Base-by-base conservation (phyloP, 2,113 vertebrate species). In the Dermatemys mawii region DNA sequence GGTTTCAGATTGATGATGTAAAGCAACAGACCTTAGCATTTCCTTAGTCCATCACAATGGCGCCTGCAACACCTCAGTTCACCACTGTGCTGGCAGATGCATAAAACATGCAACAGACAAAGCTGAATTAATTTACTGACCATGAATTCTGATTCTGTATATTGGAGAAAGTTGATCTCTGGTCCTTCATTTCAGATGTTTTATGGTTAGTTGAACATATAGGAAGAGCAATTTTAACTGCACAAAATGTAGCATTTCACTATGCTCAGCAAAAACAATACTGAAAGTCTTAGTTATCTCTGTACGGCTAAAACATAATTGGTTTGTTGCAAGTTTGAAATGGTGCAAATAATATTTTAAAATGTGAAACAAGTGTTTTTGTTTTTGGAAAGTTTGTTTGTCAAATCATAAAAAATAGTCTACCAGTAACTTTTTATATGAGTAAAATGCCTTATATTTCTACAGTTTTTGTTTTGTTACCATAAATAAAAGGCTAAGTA, bases 1-100 rank as follows among this genome's bases (percentile, higher is more conserved):
- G 94, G 97, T 94, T 90, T 97, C 94, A 97, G 97, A 98, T 95
- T 97, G 98, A 98, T 98, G 97, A 97, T 94, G 97, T 55, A 95
- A 97, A 97, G 97, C 97, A 97, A 96, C 95, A 93, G 93, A 98
- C 97, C 97, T 98, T 97, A 97, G 92, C 95, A 44, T 97, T 78
- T 76, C 92, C 95, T 97, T 89, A 91, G 90, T 96, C 83, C 80
- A 98, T 98, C 94, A 93, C 97, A 90, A 95, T 92, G 96, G 95
- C 94, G 95, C 96, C 95, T 90, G 96, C 92, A 96, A 96, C 94
- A 96, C 97, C 95, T 96, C 96, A 95, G 95, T 97, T 95, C 96
- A 95, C 88, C 95, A 96, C 89, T 22, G 95, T 90, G 84, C 81
- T 93, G 92, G 93, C 92, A 93, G 94, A 95, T 96, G 89, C 50